Evolutionary conservation across 2,797 vertebrate genomes (phyloP), one percentile per base, ranked within the genome.

Genomic region (Sarcophilus harrisii): DNA sequence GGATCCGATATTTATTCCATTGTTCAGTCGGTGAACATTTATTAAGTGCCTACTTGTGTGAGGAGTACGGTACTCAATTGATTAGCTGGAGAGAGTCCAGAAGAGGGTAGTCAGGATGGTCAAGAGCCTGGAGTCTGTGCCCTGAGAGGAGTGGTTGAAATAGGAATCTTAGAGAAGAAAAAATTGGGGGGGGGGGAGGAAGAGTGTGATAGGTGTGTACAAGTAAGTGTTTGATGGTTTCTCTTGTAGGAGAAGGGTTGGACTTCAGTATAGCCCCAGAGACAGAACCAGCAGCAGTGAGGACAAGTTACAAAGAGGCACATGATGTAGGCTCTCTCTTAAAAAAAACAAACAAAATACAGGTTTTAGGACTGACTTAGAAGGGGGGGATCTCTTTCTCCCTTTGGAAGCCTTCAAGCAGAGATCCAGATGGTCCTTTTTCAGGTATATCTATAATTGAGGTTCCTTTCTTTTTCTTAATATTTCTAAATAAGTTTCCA

Each of bases 141-240:
- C 66, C 1, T 11, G 45, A 45, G 21, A 49, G 73, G 24, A 87
- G 4, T 27, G 38, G 73, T 45, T 24, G 73, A 87, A 49, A 13
- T 45, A 49, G 38, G 38, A 38, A 27, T 87, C 73, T 11, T 87
- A 24, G 73, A 49, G 3, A 45, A 49, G 38, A 59, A 8, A 59
- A 59, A 24, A 27, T 21, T 27, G 57, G 24, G 38, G 3, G 38
- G 21, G 0, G 0, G 1, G 38, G 24, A 0, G 38, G 38, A n/a
- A n/a, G n/a, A n/a, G 5, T 18, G 4, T 81, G 66, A 38, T 24
- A 45, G n/a, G 6, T 38, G 2, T 24, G 38, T 45, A 14, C n/a
- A 21, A 73, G 66, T 45, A 24, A 9, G 8, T 2, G 2, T 9
- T 38, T 38, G 66, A 38, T 81, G n/a, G 18, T 45, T 81, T 81